These are phyloP conservation scores for Apteryx owenii DNA, from an alignment of 2,113 vertebrate species.

Conservation along the genomic window DNA sequence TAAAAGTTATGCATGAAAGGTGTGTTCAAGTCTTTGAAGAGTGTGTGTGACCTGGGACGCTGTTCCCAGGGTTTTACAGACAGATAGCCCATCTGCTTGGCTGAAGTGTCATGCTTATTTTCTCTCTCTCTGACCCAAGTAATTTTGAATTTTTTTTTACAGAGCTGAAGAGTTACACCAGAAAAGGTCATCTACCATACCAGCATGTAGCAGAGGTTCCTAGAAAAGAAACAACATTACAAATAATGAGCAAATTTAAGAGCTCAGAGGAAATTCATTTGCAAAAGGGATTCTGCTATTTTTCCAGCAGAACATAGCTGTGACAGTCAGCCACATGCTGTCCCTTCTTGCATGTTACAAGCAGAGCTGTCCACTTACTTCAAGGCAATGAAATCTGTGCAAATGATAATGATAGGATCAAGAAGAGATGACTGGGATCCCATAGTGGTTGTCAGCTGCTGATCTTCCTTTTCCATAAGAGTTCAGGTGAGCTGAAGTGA, in stretches of 20 bases:
- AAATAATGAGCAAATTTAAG: background rate
- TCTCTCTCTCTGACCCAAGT: background rate
- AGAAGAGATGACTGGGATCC: background rate
- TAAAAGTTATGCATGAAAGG: background rate
- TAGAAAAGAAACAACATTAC: background rate
- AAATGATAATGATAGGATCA: background rate
- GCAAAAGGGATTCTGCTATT: background rate
- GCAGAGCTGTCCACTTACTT: background rate
- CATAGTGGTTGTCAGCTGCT: background rate
- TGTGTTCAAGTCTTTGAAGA: background rate
- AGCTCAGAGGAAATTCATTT: background rate
- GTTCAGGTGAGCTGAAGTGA: background rate
- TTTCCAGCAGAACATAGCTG: background rate
- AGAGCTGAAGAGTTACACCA: background rate
- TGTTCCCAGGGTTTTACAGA: background rate
- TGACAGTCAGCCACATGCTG: background rate
- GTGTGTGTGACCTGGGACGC: background rate
- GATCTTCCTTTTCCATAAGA: background rate
- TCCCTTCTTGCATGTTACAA: background rate
- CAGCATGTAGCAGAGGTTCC: background rate
- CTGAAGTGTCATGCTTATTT: background rate
- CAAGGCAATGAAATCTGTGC: background rate
- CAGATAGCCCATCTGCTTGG: background rate
- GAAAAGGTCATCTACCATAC: background rate
- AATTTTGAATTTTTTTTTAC: background rate